Conservation (phyloP, 1,140 invertebrate species). For the Venustaconcha ellipsiformis region DNA sequence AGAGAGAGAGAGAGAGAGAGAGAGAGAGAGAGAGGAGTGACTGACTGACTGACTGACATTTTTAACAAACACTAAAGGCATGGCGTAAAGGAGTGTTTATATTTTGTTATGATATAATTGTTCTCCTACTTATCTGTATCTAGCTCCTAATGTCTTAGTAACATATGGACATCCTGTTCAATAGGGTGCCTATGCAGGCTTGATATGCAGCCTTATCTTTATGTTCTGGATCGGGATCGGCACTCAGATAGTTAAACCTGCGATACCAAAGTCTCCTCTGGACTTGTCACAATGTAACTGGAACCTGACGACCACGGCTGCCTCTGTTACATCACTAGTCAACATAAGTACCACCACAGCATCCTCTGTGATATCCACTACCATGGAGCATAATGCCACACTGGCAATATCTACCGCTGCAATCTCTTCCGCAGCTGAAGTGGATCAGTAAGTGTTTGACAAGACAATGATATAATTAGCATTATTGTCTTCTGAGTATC, state of each 20-base stretch:
- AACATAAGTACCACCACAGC: neutral
- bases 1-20: too few relatives aligned
- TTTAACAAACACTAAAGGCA: too few relatives aligned
- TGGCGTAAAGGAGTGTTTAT: too few relatives aligned
- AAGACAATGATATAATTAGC: too few relatives aligned
- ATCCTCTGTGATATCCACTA: constrained; percentile 8
- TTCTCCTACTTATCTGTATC: too few relatives aligned
- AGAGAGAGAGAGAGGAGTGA: too few relatives aligned
- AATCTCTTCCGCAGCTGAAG: neutral
- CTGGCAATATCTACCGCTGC: constrained; percentile 1
- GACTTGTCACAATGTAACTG: constrained; percentile 55
- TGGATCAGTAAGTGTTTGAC: constrained; percentile 12
- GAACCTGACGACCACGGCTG: constrained; percentile 38
- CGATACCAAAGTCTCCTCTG: constrained; percentile 70
- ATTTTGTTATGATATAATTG: too few relatives aligned
- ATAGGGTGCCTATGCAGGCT: constrained; percentile 84
- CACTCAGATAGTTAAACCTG: constrained; percentile 75
- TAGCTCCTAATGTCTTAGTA: too few relatives aligned
- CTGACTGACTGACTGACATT: too few relatives aligned
- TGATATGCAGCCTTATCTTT: constrained; percentile 77
- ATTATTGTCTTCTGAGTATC: too few relatives aligned
- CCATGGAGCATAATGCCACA: constrained; percentile 1
- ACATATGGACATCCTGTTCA: too few relatives aligned
- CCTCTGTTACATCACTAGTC: constrained; percentile 10
- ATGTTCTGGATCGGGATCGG: constrained; percentile 89